These are phyloP conservation scores for Brachionus sp. DNA, from an alignment of 1,140 invertebrate species.

Conservation along the genomic window DNA sequence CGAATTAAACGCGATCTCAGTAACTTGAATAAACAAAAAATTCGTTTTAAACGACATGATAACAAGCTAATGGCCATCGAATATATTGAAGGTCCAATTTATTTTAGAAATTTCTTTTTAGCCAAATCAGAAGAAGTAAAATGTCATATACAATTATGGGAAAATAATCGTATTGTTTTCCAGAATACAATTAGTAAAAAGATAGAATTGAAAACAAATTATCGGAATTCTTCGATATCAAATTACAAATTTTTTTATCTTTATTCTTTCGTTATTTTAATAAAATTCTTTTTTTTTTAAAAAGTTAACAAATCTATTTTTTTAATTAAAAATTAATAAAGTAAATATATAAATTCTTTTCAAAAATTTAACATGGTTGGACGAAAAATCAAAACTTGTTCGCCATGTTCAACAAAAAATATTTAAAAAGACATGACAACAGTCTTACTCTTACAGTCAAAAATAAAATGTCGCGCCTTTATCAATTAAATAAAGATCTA, in stretches of 20 bases:
- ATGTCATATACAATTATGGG: background rate
- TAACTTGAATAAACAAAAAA: background rate
- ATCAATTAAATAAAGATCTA: too few relatives aligned
- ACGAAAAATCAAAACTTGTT: too few relatives aligned
- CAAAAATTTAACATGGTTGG: too few relatives aligned
- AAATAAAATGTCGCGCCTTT: too few relatives aligned
- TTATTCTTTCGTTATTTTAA: too few relatives aligned
- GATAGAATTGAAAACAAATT: background rate
- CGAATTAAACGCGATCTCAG: background rate
- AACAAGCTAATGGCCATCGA: background rate
- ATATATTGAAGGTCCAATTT: background rate
- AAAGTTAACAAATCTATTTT: too few relatives aligned
- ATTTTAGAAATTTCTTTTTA: background rate
- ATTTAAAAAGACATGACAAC: too few relatives aligned
- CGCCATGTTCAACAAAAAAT: too few relatives aligned
- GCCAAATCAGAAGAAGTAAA: background rate
- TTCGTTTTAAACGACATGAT: background rate
- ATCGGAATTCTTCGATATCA: background rate
- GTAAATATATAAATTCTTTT: too few relatives aligned
- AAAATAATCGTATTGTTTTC: background rate
- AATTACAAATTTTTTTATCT: background rate
- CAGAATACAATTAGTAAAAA: background rate
- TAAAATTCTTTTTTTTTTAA: too few relatives aligned
- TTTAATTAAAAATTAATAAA: too few relatives aligned
- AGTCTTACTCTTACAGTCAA: too few relatives aligned